Percentiles rank a stretch among this genome's conserved stretches.
phyloP scores from a whole-genome alignment of 2,888 invertebrate genomes.

The Mesoligia furuncula region DNA sequence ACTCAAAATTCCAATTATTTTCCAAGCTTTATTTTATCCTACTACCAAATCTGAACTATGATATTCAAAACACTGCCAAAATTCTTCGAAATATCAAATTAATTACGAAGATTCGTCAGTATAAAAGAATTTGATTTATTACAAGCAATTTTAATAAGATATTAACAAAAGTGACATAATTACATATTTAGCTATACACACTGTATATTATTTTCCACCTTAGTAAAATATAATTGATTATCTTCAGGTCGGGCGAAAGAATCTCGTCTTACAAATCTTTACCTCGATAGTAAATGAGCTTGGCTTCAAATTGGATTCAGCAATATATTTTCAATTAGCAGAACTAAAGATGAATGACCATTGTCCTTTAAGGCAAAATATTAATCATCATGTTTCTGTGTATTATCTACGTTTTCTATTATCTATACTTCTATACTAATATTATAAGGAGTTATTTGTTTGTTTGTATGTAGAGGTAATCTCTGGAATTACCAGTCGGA shows the following conservation, averaged over 20 bases:
- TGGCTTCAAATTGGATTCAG: not conserved
- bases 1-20: not conserved
- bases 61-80: not conserved
- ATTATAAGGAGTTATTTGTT: not conserved
- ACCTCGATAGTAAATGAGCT: constrained; percentile 12
- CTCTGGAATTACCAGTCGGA: not conserved
- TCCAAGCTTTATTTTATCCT: not conserved
- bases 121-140: constrained; percentile 17
- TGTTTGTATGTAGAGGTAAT: not conserved
- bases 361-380: constrained; percentile 31
- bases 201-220: constrained; percentile 14
- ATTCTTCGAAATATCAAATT: constrained; percentile 1
- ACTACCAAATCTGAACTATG: not conserved
- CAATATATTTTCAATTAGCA: constrained; percentile 39
- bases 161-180: not conserved
- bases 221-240: constrained; percentile 37
- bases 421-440: not conserved
- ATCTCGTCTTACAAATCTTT: constrained; percentile 10
- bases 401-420: constrained; percentile 40
- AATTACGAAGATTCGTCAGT: constrained; percentile 3
- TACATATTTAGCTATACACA: not conserved
- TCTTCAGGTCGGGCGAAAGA: constrained; percentile 17
- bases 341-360: constrained; percentile 44
- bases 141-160: not conserved
- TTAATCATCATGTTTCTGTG: constrained; percentile 43